phyloP scores from a whole-genome alignment of 2,888 invertebrate genomes.

The Meghimatium bilineatum region DNA sequence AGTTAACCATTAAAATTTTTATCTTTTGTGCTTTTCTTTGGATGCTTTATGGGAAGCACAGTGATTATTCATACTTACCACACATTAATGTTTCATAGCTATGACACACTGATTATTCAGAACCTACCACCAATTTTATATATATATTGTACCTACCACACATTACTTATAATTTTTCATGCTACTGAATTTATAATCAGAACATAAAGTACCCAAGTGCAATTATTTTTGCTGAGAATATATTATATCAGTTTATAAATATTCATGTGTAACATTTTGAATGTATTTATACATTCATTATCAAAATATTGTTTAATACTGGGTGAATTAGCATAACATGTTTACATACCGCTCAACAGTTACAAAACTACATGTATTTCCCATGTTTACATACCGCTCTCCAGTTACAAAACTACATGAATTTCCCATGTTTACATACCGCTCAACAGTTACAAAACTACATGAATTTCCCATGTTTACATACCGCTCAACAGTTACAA shows the following conservation, averaged over 20 bases:
- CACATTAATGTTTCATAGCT: too few relatives aligned
- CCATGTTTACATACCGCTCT: too few relatives aligned
- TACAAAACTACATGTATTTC: too few relatives aligned
- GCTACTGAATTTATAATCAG: constrained; percentile 6
- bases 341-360: too few relatives aligned
- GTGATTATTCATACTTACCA: not conserved
- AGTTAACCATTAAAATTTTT: not conserved
- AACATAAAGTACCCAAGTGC: not conserved
- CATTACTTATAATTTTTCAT: not conserved
- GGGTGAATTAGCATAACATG: too few relatives aligned
- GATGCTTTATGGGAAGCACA: not conserved
- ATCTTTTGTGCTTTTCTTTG: not conserved
- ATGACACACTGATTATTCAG: not conserved
- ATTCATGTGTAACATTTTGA: not conserved
- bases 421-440: too few relatives aligned
- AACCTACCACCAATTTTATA: too few relatives aligned
- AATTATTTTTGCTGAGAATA: not conserved
- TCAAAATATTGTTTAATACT: not conserved
- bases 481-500: too few relatives aligned
- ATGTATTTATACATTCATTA: not conserved
- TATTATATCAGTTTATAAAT: not conserved
- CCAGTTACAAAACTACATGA: too few relatives aligned
- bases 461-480: too few relatives aligned
- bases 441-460: too few relatives aligned
- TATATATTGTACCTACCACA: not conserved